These are phyloP conservation scores for Rhineura floridana DNA, from an alignment of 2,113 vertebrate species.

Conservation along the genomic window DNA sequence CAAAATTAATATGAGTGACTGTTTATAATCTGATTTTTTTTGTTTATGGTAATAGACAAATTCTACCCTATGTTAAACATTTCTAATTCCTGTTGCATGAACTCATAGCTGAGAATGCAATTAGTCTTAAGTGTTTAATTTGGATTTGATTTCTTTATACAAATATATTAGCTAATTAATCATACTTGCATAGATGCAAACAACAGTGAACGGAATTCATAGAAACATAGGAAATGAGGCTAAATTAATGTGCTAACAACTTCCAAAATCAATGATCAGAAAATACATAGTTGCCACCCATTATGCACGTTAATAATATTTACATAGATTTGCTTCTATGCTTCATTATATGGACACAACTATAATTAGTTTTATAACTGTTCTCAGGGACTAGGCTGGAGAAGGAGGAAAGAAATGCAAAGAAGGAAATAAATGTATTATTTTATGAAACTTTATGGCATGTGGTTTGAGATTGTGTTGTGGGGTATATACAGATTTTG, in stretches of 20 bases:
- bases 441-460: neutral
- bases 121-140: constrained; percentile 33
- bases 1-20: constrained; percentile 29
- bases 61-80: neutral
- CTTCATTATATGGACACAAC: neutral
- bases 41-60: constrained; percentile 9
- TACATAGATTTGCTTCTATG: neutral
- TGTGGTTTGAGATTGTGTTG: neutral
- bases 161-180: constrained; percentile 37
- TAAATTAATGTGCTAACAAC: neutral
- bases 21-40: constrained; percentile 24
- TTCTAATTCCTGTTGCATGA: constrained; percentile 18
- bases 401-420: neutral
- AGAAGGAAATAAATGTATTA: neutral
- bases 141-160: constrained; percentile 19
- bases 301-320: constrained; percentile 4
- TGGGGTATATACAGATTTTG: too few relatives aligned
- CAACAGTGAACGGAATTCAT: neutral
- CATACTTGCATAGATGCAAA: neutral
- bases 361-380: neutral
- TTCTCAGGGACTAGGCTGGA: neutral
- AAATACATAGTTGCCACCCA: neutral
- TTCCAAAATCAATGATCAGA: constrained; percentile 7
- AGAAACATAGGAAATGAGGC: neutral
- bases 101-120: neutral